Evolutionary conservation across 1,140 invertebrate genomes (phyloP).

Genomic region (Drosophila yakuba): DNA sequence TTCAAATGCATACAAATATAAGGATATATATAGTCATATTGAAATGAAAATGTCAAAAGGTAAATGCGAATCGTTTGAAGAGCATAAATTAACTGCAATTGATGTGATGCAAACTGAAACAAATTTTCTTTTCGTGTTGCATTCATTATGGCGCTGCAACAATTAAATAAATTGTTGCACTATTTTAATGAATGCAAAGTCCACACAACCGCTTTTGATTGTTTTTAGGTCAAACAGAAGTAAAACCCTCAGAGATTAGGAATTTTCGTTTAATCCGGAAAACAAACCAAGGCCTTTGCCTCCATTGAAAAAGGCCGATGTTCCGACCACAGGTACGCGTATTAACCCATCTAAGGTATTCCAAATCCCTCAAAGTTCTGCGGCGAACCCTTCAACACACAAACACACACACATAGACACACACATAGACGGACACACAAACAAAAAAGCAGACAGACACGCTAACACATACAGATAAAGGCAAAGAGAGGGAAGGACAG

Average conservation of each 20-base stretch:
- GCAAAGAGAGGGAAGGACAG: neutral
- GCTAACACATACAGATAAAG: neutral
- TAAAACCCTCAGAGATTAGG: neutral
- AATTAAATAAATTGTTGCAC: neutral
- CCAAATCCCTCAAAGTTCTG: conserved; percentile 45
- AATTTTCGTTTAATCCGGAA: conserved; percentile 19
- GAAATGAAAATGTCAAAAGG: neutral
- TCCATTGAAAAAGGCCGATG: conserved; percentile 13
- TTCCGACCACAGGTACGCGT: conserved; percentile 40
- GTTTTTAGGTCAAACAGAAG: conserved; percentile 4
- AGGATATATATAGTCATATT: too few species aligned
- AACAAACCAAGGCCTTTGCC: conserved; percentile 10
- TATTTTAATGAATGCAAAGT: conserved; percentile 21
- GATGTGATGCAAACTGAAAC: neutral
- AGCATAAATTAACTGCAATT: too few species aligned
- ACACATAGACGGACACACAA: conserved; percentile 9
- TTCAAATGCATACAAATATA: neutral
- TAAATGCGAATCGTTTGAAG: neutral
- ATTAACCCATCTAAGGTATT: conserved; percentile 35
- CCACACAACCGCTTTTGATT: conserved; percentile 10
- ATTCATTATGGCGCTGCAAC: neutral
- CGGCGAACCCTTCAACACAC: conserved; percentile 32
- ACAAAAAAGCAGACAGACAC: conserved; percentile 1
- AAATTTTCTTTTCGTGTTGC: neutral
- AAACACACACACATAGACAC: neutral